These are phyloP conservation scores for Nyctereutes procyonoides DNA, from an alignment of 2,113 vertebrate genomes.

Conservation along the genomic window DNA sequence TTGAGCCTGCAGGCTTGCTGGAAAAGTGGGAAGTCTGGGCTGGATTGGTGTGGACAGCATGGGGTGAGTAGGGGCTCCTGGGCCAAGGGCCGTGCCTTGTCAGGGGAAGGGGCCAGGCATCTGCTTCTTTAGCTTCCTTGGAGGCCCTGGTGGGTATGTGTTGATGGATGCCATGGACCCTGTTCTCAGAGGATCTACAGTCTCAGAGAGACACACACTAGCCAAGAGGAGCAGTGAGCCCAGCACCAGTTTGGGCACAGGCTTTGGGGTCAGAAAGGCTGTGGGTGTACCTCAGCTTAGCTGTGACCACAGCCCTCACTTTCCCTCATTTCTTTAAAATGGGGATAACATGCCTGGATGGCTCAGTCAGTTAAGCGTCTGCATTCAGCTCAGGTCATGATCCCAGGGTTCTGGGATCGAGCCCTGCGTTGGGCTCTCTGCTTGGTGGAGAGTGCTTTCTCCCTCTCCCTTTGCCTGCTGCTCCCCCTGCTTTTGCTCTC, in stretches of 20 bases:
- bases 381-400: too few species aligned
- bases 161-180: not conserved
- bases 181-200: not conserved
- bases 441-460: too few species aligned
- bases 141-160: not conserved
- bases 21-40: constrained; percentile 64
- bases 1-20: not conserved
- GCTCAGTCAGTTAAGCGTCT: too few species aligned
- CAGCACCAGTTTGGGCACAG: not conserved
- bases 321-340: not conserved
- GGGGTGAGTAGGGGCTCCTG: not conserved
- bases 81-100: not conserved
- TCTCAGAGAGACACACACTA: not conserved
- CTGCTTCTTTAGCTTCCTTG: not conserved
- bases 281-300: not conserved
- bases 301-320: not conserved
- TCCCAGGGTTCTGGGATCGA: too few species aligned
- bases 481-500: too few species aligned
- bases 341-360: too few species aligned
- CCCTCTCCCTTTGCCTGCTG: too few species aligned
- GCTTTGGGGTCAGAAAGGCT: not conserved
- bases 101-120: not conserved
- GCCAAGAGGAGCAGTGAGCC: not conserved
- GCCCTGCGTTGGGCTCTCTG: too few species aligned
- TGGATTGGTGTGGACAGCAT: constrained; percentile 23